Evolutionary conservation across 2,888 invertebrate species (phyloP).

Genomic region (Orthosia gothica): DNA sequence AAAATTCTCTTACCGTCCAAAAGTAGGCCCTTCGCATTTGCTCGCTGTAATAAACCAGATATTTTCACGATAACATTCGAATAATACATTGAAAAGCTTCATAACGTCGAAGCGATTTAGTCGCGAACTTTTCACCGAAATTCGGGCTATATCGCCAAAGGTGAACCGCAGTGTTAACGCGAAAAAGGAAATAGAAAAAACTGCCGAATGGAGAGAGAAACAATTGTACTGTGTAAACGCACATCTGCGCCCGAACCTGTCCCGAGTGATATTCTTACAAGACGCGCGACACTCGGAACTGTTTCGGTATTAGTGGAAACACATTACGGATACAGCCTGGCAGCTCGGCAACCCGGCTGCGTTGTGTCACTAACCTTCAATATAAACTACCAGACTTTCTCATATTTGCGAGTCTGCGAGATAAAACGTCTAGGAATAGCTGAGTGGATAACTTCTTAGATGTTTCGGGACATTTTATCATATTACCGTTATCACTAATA

Average conservation of each 20-base stretch:
- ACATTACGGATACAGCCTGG: constrained; percentile 43
- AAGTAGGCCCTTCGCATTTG: constrained; percentile 73
- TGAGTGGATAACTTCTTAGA: constrained; percentile 34
- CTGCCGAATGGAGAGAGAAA: constrained; percentile 61
- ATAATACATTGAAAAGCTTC: constrained; percentile 75
- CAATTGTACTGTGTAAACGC: constrained; percentile 66
- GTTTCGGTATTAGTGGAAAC: constrained; percentile 48
- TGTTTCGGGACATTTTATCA: constrained; percentile 37
- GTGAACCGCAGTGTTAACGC: constrained; percentile 61
- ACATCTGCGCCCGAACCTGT: constrained; percentile 66
- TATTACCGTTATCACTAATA: constrained; percentile 40
- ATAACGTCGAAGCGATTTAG: constrained; percentile 65
- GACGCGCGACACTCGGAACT: constrained; percentile 35
- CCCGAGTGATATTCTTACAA: constrained; percentile 57
- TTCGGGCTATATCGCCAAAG: constrained; percentile 62
- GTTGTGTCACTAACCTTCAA: constrained; percentile 39
- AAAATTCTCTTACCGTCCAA: constrained; percentile 67
- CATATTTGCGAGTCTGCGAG: constrained; percentile 29
- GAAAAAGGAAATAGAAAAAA: constrained; percentile 61
- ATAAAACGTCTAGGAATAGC: constrained; percentile 45
- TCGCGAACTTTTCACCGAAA: constrained; percentile 61
- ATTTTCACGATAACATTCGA: constrained; percentile 72
- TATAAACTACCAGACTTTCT: constrained; percentile 31
- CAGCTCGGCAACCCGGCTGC: constrained; percentile 31
- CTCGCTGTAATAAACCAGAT: constrained; percentile 72